Evolutionary conservation across 2,888 invertebrate species (phyloP).

Genomic region (Philereme vetulata): DNA sequence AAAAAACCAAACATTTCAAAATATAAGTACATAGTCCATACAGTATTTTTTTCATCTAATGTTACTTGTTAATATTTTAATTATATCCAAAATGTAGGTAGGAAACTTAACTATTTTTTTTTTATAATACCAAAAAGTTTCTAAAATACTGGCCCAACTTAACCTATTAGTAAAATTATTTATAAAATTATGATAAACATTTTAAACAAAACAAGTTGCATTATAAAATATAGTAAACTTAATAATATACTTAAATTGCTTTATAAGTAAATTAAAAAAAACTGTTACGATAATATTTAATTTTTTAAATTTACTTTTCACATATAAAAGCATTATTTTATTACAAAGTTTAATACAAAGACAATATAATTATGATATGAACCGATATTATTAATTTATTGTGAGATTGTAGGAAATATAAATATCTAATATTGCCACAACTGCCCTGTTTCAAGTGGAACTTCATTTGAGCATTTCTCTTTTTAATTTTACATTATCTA

Average conservation of each 20-base stretch:
- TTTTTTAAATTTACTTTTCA: too few species aligned
- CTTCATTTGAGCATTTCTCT: constrained; percentile 42
- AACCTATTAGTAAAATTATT: constrained; percentile 41
- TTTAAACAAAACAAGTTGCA: constrained; percentile 63
- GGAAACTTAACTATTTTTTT: constrained; percentile 2
- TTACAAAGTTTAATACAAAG: too few species aligned
- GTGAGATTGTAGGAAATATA: neutral
- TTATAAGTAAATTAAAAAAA: too few species aligned
- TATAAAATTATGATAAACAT: constrained; percentile 56
- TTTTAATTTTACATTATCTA: neutral
- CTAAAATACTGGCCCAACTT: constrained; percentile 70
- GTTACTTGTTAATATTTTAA: too few species aligned
- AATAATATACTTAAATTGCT: constrained; percentile 11
- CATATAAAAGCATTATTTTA: too few species aligned
- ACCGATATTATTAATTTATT: neutral
- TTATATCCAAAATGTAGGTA: constrained; percentile 17
- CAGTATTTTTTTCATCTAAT: too few species aligned
- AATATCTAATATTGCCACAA: constrained; percentile 67
- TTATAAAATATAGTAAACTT: constrained; percentile 29
- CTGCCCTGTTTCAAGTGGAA: constrained; percentile 54
- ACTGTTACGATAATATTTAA: too few species aligned
- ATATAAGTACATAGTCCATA: too few species aligned
- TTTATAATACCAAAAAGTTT: constrained; percentile 49
- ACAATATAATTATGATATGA: neutral
- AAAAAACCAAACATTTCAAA: too few species aligned